These are phyloP conservation scores for Natator depressus DNA, from an alignment of 2,113 vertebrate species.

Conservation along the genomic window DNA sequence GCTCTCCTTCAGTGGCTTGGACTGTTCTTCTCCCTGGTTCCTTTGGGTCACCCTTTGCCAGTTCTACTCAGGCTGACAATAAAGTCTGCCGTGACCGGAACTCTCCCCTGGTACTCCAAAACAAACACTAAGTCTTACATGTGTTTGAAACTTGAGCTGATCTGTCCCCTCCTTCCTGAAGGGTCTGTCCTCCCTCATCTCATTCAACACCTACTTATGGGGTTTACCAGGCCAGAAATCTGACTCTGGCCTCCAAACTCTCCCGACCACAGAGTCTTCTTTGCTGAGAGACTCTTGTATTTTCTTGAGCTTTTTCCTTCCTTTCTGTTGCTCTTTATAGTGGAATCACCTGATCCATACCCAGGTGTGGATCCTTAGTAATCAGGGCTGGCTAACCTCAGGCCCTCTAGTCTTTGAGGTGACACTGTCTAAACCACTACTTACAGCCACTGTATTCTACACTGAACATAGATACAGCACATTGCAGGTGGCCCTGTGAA, in stretches of 20 bases:
- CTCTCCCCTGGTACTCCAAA: background rate
- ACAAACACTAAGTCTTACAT: background rate
- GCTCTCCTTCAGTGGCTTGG: too few relatives aligned
- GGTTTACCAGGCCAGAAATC: background rate
- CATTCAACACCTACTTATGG: background rate
- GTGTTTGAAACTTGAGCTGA: background rate
- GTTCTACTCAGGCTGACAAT: background rate
- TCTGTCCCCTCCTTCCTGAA: background rate
- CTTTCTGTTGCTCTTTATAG: background rate
- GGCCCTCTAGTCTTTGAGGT: background rate
- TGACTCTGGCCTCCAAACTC: background rate
- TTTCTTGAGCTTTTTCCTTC: background rate
- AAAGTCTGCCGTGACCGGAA: background rate
- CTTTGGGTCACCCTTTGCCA: too few relatives aligned
- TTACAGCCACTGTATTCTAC: background rate
- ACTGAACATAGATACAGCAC: too few relatives aligned
- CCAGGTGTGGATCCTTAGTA: background rate
- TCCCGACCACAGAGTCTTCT: background rate
- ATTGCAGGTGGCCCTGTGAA: fast-evolving
- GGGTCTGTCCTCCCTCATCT: background rate
- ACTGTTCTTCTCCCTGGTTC: too few relatives aligned
- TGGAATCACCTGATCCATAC: background rate
- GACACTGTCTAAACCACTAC: background rate
- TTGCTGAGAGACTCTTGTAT: background rate
- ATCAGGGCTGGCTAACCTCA: background rate